Percentiles rank a stretch among this genome's conserved stretches.
Conservation (phyloP, 2,888 invertebrate genomes). For the Linnaemya tessellans region DNA sequence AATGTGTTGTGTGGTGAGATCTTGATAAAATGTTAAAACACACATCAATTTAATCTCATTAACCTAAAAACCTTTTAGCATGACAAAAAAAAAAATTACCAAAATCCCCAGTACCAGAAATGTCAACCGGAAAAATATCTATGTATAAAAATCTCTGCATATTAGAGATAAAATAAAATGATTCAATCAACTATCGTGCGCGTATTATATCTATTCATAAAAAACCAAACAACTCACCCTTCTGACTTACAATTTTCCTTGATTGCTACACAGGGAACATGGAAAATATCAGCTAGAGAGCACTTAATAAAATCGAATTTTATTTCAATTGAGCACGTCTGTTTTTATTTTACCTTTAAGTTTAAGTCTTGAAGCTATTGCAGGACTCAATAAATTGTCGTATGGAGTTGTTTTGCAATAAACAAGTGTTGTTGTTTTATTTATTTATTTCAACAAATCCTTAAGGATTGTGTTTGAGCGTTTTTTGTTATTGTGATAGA, state of each 20-base stretch:
- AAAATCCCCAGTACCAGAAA: slow-evolving; percentile 10
- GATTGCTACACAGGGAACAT: slow-evolving; percentile 25
- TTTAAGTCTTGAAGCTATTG: slow-evolving; percentile 1
- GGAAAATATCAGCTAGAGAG: slow-evolving; percentile 54
- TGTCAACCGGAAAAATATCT: slow-evolving; percentile 28
- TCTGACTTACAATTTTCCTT: neutral
- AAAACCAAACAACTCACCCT: slow-evolving; percentile 54
- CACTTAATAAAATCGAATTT: slow-evolving; percentile 83
- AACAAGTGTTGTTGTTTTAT: slow-evolving; percentile 64
- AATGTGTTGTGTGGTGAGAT: slow-evolving; percentile 49
- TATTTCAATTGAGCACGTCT: slow-evolving; percentile 78
- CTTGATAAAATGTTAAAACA: slow-evolving; percentile 45
- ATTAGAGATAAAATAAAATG: slow-evolving; percentile 67
- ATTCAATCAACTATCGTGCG: slow-evolving; percentile 69
- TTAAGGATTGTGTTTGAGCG: slow-evolving; percentile 55
- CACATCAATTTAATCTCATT: slow-evolving; percentile 71
- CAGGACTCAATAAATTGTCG: slow-evolving; percentile 26
- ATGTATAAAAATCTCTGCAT: slow-evolving; percentile 62
- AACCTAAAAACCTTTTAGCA: slow-evolving; percentile 68
- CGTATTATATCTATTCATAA: slow-evolving; percentile 2
- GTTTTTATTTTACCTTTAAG: slow-evolving; percentile 63
- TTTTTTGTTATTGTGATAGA: slow-evolving; percentile 16
- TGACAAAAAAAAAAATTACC: slow-evolving; percentile 37
- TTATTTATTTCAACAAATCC: slow-evolving; percentile 64
- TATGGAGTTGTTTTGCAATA: slow-evolving; percentile 50